Evolutionary conservation across 2,113 vertebrate genomes (phyloP).

Genomic region (Mugil cephalus): DNA sequence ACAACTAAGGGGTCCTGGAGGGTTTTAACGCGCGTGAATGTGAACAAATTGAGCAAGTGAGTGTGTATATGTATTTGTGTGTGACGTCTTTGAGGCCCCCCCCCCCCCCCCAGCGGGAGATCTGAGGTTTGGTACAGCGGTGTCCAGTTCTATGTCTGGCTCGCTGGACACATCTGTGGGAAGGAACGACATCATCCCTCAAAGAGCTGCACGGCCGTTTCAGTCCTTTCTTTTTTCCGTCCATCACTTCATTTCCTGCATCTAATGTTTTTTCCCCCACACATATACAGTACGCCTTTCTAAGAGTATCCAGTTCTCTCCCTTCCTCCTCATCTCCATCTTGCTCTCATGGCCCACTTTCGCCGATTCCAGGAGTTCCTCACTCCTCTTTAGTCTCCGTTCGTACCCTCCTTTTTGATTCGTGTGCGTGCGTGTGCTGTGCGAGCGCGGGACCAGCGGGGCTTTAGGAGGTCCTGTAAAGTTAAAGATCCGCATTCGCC

Average conservation of each 20-base stretch:
- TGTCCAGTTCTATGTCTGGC: conserved; percentile 41
- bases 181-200: conserved; percentile 12
- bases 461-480: conserved; percentile 7
- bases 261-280: not conserved
- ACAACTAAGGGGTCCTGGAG: conserved; percentile 61
- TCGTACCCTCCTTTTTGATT: not conserved
- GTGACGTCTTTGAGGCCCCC: conserved; percentile 30
- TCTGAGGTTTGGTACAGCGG: conserved; percentile 49
- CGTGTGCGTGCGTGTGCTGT: not conserved
- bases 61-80: conserved; percentile 15
- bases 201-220: conserved; percentile 11
- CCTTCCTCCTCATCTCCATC: not conserved
- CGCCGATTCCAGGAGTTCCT: conserved; percentile 22
- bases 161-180: conserved; percentile 49
- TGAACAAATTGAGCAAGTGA: not conserved
- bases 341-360: conserved; percentile 62
- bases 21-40: conserved; percentile 12
- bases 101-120: conserved; percentile 65
- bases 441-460: not conserved
- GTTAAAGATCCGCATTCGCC: conserved; percentile 17
- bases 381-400: not conserved
- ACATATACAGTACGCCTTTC: conserved; percentile 4
- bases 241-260: conserved; percentile 4
- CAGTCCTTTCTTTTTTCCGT: not conserved
- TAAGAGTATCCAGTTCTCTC: conserved; percentile 34